phyloP scores from a whole-genome alignment of 2,888 invertebrate species.

The Chromoteleia sp. region DNA sequence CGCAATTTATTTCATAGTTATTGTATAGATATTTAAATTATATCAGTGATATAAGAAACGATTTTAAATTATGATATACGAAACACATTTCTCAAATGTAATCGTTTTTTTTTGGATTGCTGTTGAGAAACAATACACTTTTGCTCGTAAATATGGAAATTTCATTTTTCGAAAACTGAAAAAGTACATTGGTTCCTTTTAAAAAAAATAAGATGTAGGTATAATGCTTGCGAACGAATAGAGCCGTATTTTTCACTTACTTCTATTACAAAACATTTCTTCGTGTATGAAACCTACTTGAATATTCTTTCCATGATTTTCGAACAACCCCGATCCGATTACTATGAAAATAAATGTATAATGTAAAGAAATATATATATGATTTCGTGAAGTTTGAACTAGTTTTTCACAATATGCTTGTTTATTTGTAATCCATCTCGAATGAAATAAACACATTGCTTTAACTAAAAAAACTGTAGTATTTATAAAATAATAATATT shows the following conservation, averaged over 20 bases:
- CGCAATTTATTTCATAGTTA: too few species aligned
- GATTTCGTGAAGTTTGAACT: neutral
- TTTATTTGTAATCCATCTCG: neutral
- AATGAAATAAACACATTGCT: too few species aligned
- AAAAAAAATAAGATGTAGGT: neutral
- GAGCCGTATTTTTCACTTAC: neutral
- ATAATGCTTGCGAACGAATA: neutral
- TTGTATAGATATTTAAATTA: too few species aligned
- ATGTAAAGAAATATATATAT: neutral
- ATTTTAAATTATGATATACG: too few species aligned
- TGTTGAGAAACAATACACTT: neutral
- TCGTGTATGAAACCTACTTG: conserved; percentile 2
- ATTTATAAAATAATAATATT: too few species aligned
- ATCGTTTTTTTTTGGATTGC: too few species aligned
- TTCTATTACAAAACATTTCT: neutral
- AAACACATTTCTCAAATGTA: too few species aligned
- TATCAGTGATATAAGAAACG: too few species aligned
- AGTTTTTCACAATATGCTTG: too few species aligned
- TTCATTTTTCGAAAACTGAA: neutral
- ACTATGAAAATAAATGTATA: conserved; percentile 3
- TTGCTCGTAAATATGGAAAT: neutral
- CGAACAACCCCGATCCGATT: conserved; percentile 6
- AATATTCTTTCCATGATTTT: conserved; percentile 12
- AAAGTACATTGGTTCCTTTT: neutral
- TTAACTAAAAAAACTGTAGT: too few species aligned